Evolutionary conservation across 1,140 invertebrate species (phyloP), one percentile per base, ranked within the genome.

Genomic region (Pygmarrhopalites habei): DNA sequence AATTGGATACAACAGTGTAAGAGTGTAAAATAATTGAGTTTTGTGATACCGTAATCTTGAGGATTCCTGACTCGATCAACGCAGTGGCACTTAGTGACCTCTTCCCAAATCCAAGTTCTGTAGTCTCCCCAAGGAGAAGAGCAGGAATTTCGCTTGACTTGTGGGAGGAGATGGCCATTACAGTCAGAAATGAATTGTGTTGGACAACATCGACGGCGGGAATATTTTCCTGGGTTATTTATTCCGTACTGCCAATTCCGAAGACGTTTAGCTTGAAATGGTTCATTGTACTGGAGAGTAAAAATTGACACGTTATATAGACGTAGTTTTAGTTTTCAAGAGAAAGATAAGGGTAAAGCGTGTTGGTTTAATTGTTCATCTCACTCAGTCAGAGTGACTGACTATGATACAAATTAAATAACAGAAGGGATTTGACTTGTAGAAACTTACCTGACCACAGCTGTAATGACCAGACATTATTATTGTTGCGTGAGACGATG

Each of bases 81-180:
- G 25, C 49, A 52, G 14, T 26, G 3, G 25, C 49, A 52, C 7
- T 26, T 26, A 28, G 2, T 26, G 25, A 23, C 5, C 28, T 52
- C 49, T n/a, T 52, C 49, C 49, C 49, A 52, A 23, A 52, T 52
- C 19, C 21, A 52, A 28, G 2, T 14, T 7, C 49, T 25, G n/a
- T 52, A 56, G 15, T 56, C 19, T n/a, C 60, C 60, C 60, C 60
- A 62, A 17, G 60, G 60, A 25, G 60, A 62, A 29, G 60, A 52
- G 23, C 47, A 61, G 2, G 47, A 4, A 28, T 53, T 53, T 10
- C 52, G 32, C 14, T 19, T 21, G 23, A 56, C 21, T 15, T 62
- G 26, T 30, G 35, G 32, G 1, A 62, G 28, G 14, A 62, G 39
- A 26, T 62, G 49, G 15, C 60, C 60, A 28, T 32, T 55, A 1